Evolutionary conservation across 2,888 invertebrate genomes (phyloP).

Genomic region (Cerceris rybyensis): DNA sequence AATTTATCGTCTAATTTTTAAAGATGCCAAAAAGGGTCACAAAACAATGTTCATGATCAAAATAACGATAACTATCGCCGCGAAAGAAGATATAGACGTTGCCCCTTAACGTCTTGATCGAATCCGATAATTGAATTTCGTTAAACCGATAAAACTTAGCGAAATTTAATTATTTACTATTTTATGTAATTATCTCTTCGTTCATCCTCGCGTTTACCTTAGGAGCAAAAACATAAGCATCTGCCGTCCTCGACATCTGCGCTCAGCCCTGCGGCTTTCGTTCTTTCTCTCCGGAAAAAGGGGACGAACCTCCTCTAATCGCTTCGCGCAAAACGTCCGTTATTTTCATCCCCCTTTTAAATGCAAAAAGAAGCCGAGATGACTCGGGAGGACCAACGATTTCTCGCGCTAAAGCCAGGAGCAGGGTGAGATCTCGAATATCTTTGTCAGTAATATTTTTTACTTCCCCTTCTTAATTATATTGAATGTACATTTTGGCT

Average conservation of each 20-base stretch:
- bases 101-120: too few relatives aligned
- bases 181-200: not conserved
- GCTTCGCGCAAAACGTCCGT: slow-evolving; percentile 32
- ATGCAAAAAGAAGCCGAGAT: slow-evolving; percentile 17
- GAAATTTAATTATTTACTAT: slow-evolving; percentile 1
- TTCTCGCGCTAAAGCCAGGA: slow-evolving; percentile 16
- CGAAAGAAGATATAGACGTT: too few relatives aligned
- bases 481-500: not conserved
- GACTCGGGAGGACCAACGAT: not conserved
- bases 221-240: slow-evolving; percentile 5
- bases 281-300: slow-evolving; percentile 21
- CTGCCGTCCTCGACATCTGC: slow-evolving; percentile 8
- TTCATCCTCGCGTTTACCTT: not conserved
- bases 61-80: too few relatives aligned
- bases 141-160: too few relatives aligned
- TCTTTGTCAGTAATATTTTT: slow-evolving; percentile 24
- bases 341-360: slow-evolving; percentile 26
- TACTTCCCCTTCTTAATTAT: not conserved
- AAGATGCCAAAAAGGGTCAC: too few relatives aligned
- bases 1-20: too few relatives aligned
- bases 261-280: slow-evolving; percentile 25
- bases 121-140: not conserved
- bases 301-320: slow-evolving; percentile 43
- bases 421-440: slow-evolving; percentile 12
- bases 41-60: too few relatives aligned